phyloP scores from a whole-genome alignment of 2,888 invertebrate species.

The Melanostoma scalare region DNA sequence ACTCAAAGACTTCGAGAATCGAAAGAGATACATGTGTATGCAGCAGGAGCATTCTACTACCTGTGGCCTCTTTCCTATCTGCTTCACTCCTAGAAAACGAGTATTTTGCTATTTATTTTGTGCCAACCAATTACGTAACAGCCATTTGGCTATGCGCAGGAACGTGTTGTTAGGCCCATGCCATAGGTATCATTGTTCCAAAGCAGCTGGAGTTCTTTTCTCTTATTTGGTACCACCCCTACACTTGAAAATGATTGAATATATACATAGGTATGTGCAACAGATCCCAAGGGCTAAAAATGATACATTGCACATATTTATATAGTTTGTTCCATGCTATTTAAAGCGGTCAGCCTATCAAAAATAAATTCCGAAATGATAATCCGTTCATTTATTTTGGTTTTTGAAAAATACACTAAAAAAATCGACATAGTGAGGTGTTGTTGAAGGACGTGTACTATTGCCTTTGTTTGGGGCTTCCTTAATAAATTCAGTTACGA shows the following conservation, averaged over 20 bases:
- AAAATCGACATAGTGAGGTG: background rate
- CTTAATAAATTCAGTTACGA: slow-evolving; percentile 48
- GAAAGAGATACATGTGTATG: slow-evolving; percentile 45
- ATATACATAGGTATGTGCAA: slow-evolving; percentile 16
- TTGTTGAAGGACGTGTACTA: background rate
- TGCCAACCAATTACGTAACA: slow-evolving; percentile 74
- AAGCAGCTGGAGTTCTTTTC: slow-evolving; percentile 57
- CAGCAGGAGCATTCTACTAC: slow-evolving; percentile 53
- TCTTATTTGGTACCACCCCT: slow-evolving; percentile 68
- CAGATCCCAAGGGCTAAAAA: slow-evolving; percentile 1
- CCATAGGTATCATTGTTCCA: slow-evolving; percentile 14
- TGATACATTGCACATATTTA: background rate
- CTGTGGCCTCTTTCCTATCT: slow-evolving; percentile 66
- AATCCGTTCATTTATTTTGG: slow-evolving; percentile 11
- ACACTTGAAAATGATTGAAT: slow-evolving; percentile 3
- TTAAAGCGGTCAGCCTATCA: slow-evolving; percentile 40
- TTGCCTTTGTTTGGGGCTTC: slow-evolving; percentile 35
- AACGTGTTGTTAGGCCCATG: slow-evolving; percentile 61
- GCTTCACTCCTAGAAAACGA: slow-evolving; percentile 3
- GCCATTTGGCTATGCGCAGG: slow-evolving; percentile 73
- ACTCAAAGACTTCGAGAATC: slow-evolving; percentile 60
- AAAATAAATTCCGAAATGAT: slow-evolving; percentile 23
- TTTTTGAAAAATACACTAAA: slow-evolving; percentile 15
- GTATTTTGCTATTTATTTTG: slow-evolving; percentile 23
- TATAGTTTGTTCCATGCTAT: slow-evolving; percentile 1